phyloP scores from a whole-genome alignment of 2,888 invertebrate species.

The Proisotoma minuta region DNA sequence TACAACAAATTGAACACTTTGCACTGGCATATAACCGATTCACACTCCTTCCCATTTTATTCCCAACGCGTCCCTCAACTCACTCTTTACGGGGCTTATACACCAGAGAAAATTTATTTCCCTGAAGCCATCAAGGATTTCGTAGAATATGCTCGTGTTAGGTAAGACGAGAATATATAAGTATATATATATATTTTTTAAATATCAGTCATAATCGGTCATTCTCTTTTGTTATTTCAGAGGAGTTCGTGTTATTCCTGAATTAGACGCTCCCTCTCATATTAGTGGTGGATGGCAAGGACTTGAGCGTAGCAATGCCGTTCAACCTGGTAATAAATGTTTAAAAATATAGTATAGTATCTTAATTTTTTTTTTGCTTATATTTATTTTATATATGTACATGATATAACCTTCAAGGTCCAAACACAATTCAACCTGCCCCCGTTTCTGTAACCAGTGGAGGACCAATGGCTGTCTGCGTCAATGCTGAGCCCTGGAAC shows the following conservation, averaged over 20 bases:
- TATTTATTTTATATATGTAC: too few relatives aligned
- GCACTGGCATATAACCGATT: slow-evolving; percentile 86
- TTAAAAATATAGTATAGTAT: slow-evolving; percentile 19
- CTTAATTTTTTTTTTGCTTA: slow-evolving; percentile 36
- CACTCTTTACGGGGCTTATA: slow-evolving; percentile 71
- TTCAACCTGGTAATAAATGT: slow-evolving; percentile 35
- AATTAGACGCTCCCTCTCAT: slow-evolving; percentile 88
- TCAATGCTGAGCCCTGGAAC: slow-evolving; percentile 48
- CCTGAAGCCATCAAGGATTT: slow-evolving; percentile 49
- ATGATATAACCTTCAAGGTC: slow-evolving; percentile 24
- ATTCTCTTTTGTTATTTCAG: slow-evolving; percentile 55
- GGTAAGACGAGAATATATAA: slow-evolving; percentile 47
- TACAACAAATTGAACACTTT: slow-evolving; percentile 86
- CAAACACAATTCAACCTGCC: slow-evolving; percentile 46
- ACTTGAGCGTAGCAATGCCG: slow-evolving; percentile 45
- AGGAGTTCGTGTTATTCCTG: slow-evolving; percentile 82
- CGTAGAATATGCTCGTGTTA: slow-evolving; percentile 50
- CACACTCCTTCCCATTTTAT: slow-evolving; percentile 87
- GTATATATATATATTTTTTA: background rate
- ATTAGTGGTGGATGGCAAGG: slow-evolving; percentile 80
- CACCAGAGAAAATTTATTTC: slow-evolving; percentile 61
- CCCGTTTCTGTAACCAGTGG: slow-evolving; percentile 48
- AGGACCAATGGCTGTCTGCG: slow-evolving; percentile 49
- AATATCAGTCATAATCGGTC: too few relatives aligned
- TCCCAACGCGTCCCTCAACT: slow-evolving; percentile 68